Base-by-base conservation (phyloP, 2,888 invertebrate species). In the Yponomeuta sedellus region DNA sequence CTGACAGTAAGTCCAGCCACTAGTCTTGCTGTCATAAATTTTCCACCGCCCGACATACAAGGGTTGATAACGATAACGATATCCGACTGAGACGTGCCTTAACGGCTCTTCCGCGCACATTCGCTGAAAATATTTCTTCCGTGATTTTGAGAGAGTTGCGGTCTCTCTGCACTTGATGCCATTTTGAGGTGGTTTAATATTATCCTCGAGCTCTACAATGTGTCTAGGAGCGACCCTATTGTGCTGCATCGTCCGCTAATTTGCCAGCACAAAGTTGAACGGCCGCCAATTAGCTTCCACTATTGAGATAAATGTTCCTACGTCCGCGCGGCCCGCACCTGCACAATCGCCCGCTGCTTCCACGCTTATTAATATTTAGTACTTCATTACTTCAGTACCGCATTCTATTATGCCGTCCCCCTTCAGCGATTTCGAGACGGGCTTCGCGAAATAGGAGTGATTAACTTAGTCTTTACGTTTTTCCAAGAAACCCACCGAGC, bases 221-320 rank as follows among this genome's bases (percentile, higher is more conserved):
- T 16, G 44, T 52, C 44, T 12, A 52, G 3, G 12, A 16, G 16
- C 12, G 1, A 16, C 16, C 44, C 16, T 52, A 52, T 52, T 52
- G 44, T 52, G 16, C 16, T 52, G 44, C 44, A 16, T 52, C 44
- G 16, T 52, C 16, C 4, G 16, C 44, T 52, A 52, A 52, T 16
- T 52, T 52, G 44, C 44, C 44, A 59, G 59, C 44, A 65, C 56
- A 25, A 20, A 63, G 85, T 82, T 86, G 81, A 77, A 80, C 73
- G 83, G 79, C 80, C 84, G 74, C 77, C 81, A 83, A 86, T 86
- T 85, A 85, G 78, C 74, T 34, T 34, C 76, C 72, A 68, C 19
- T 82, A 82, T 84, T 83, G 79, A 83, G 80, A 82, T 81, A 78
- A 80, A 82, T 72, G 74, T 72, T 72, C 65, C 66, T 71, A 5